phyloP scores from a whole-genome alignment of 2,888 invertebrate species.

The Glaucopsyche alexis region DNA sequence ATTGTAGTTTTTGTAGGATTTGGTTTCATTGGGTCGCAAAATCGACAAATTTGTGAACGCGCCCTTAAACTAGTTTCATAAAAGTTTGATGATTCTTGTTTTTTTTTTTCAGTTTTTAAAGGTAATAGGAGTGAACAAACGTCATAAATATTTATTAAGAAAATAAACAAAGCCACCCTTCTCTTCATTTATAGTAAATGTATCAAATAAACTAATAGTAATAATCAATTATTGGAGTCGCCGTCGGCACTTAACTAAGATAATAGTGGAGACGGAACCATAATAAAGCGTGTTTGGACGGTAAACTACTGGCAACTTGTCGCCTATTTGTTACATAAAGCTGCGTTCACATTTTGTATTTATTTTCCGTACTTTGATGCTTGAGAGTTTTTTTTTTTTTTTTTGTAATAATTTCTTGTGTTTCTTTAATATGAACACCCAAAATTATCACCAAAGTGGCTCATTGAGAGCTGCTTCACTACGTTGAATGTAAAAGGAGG shows the following conservation, averaged over 20 bases:
- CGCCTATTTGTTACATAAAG: conserved; percentile 46
- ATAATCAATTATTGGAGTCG: conserved; percentile 9
- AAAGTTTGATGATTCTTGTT: no score
- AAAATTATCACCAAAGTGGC: no score
- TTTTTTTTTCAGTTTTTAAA: neutral
- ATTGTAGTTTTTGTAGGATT: no score
- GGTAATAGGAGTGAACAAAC: neutral
- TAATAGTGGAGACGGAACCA: conserved; percentile 51
- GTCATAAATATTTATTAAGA: neutral
- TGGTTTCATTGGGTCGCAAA: no score
- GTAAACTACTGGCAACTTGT: conserved; percentile 53
- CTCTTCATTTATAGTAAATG: neutral
- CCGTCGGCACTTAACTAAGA: conserved; percentile 49
- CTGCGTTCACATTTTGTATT: neutral
- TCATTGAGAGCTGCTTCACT: no score
- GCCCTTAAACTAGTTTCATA: no score
- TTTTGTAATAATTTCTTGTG: no score
- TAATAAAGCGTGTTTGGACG: conserved; percentile 51
- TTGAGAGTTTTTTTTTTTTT: no score
- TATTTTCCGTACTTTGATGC: neutral
- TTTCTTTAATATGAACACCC: no score
- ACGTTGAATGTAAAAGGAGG: no score
- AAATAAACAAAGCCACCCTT: neutral
- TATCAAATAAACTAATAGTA: conserved; percentile 25
- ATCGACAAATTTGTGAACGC: no score